Percentiles rank a stretch among this genome's conserved stretches.
Conservation (phyloP, 2,113 vertebrate genomes). For the Amblyopsis rosae region DNA sequence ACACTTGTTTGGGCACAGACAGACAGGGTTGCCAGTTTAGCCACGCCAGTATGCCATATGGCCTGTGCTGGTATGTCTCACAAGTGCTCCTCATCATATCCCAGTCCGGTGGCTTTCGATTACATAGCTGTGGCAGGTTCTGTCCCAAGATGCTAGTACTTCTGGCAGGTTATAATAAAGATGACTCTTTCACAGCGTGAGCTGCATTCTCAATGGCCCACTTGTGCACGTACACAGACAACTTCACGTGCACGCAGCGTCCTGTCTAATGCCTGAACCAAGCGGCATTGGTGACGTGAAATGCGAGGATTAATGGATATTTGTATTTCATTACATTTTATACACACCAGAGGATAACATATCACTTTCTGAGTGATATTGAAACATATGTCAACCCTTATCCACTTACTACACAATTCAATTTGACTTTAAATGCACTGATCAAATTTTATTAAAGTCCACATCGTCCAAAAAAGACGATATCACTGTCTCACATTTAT, state of each 20-base stretch:
- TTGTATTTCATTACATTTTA: constrained; percentile 98
- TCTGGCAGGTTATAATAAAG: constrained; percentile 88
- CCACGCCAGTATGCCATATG: constrained; percentile 68
- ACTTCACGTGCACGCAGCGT: constrained; percentile 52
- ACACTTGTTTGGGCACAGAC: constrained; percentile 47
- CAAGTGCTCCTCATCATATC: constrained; percentile 64
- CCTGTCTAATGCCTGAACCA: no score
- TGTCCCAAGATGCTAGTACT: constrained; percentile 78
- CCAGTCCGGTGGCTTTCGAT: constrained; percentile 61
- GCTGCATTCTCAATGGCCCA: constrained; percentile 74
- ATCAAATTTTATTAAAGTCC: constrained; percentile 95
- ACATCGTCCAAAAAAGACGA: constrained; percentile 85
- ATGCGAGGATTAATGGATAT: constrained; percentile 97
- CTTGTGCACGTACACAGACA: not conserved
- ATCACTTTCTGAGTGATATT: constrained; percentile 92
- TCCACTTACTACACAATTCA: constrained; percentile 94
- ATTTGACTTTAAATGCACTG: constrained; percentile 94
- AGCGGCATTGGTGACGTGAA: constrained; percentile 81
- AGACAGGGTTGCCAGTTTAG: constrained; percentile 52
- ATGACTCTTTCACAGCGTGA: constrained; percentile 81
- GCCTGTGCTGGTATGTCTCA: constrained; percentile 66
- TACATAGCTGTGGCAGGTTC: constrained; percentile 83
- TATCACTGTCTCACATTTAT: constrained; percentile 78
- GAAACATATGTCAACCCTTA: constrained; percentile 96
- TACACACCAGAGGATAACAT: constrained; percentile 91